Percentiles rank a stretch among this genome's conserved stretches.
phyloP scores from a whole-genome alignment of 2,113 vertebrate genomes.

The Condylura cristata region DNA sequence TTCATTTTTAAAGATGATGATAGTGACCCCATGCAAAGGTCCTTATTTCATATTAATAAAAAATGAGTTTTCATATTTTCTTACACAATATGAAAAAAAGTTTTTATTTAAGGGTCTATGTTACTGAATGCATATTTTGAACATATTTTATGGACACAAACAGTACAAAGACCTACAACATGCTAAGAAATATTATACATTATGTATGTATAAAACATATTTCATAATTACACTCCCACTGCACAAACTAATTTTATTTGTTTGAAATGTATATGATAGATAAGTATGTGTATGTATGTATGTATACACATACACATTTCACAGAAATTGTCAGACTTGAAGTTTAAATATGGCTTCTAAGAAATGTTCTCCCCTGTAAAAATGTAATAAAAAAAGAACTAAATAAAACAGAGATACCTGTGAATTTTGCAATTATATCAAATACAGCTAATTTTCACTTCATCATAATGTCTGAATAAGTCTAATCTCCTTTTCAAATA shows the following conservation, averaged over 20 bases:
- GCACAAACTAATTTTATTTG: not conserved
- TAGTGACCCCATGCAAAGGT: not conserved
- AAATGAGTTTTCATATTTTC: not conserved
- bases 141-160: not conserved
- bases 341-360: not conserved
- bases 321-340: not conserved
- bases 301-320: not conserved
- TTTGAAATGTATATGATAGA: too few species aligned
- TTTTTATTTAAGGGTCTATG: not conserved
- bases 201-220: not conserved
- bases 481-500: constrained; percentile 16
- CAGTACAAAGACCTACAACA: not conserved
- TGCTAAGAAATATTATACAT: not conserved
- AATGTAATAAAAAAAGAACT: not conserved
- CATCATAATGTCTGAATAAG: constrained; percentile 56
- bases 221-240: not conserved
- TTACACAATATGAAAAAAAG: not conserved
- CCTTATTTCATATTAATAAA: not conserved
- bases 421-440: not conserved
- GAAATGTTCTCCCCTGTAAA: not conserved
- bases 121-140: not conserved
- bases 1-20: constrained; percentile 20
- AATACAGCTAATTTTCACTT: constrained; percentile 14
- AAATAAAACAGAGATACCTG: not conserved
- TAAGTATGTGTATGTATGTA: too few species aligned